Conservation (phyloP, 2,888 invertebrate species). For the Apamea sordens region DNA sequence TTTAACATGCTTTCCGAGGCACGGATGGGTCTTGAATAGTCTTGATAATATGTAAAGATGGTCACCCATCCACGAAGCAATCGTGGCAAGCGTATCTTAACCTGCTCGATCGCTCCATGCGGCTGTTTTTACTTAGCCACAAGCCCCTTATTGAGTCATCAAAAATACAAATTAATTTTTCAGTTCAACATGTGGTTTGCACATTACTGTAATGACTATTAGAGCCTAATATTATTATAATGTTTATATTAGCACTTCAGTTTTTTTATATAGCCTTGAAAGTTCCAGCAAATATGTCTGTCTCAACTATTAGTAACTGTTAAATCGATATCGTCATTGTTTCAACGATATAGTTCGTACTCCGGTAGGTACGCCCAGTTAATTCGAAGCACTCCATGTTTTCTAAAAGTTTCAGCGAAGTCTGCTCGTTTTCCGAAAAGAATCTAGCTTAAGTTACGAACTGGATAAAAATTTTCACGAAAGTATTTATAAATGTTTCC, state of each 20-base stretch:
- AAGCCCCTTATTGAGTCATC: background rate
- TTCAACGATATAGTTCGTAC: slow-evolving; percentile 12
- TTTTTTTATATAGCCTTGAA: slow-evolving; percentile 3
- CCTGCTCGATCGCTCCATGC: background rate
- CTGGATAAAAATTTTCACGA: slow-evolving; percentile 7
- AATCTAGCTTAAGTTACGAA: slow-evolving; percentile 26
- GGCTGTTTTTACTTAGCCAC: background rate
- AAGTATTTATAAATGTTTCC: slow-evolving; percentile 16
- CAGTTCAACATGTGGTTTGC: slow-evolving; percentile 34
- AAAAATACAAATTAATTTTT: slow-evolving; percentile 7
- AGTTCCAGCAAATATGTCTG: slow-evolving; percentile 7
- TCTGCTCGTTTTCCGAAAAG: slow-evolving; percentile 40
- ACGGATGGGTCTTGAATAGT: background rate
- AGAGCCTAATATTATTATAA: background rate
- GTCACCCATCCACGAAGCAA: background rate
- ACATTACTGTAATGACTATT: slow-evolving; percentile 11
- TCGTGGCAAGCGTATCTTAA: background rate
- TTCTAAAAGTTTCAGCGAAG: slow-evolving; percentile 42
- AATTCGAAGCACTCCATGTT: slow-evolving; percentile 38
- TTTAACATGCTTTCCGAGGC: background rate
- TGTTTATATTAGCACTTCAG: background rate
- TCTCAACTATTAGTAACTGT: slow-evolving; percentile 16
- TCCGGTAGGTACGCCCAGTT: background rate
- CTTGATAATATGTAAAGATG: background rate
- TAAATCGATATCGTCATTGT: slow-evolving; percentile 30